Evolutionary conservation across 2,797 vertebrate genomes (phyloP).

Genomic region (Vultur gryphus): DNA sequence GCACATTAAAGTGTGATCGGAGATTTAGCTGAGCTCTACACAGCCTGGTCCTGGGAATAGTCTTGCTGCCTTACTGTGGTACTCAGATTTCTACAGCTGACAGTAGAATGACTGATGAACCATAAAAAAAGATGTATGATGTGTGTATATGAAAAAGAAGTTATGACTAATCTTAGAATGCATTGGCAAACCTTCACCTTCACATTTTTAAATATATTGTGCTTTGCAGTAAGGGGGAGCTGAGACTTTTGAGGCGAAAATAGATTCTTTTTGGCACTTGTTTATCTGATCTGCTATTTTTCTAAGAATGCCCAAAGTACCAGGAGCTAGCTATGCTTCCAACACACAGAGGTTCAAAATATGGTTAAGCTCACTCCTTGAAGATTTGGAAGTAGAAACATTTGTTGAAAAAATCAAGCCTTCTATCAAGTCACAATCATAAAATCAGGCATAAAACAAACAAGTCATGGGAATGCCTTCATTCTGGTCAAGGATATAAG

Average conservation of each 20-base stretch:
- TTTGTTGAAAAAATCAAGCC: neutral
- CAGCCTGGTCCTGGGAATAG: neutral
- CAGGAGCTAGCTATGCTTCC: neutral
- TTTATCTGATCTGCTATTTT: neutral
- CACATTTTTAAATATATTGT: neutral
- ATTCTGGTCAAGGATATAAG: slow-evolving; percentile 99
- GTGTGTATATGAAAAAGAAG: neutral
- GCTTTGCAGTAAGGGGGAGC: neutral
- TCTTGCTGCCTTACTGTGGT: neutral
- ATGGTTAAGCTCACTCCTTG: neutral
- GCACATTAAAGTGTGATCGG: neutral
- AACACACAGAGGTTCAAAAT: neutral
- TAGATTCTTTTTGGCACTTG: neutral
- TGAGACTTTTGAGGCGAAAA: neutral
- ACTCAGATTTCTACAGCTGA: neutral
- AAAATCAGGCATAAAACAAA: slow-evolving; percentile 78
- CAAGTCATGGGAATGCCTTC: slow-evolving; percentile 67
- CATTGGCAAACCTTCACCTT: neutral
- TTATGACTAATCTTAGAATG: neutral
- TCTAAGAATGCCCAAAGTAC: neutral
- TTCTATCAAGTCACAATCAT: slow-evolving; percentile 80
- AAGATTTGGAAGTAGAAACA: neutral
- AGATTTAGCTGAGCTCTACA: neutral
- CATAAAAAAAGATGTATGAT: neutral
- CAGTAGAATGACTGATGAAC: neutral